Conservation (phyloP, 2,797 vertebrate genomes). For the Tinamus major region DNA sequence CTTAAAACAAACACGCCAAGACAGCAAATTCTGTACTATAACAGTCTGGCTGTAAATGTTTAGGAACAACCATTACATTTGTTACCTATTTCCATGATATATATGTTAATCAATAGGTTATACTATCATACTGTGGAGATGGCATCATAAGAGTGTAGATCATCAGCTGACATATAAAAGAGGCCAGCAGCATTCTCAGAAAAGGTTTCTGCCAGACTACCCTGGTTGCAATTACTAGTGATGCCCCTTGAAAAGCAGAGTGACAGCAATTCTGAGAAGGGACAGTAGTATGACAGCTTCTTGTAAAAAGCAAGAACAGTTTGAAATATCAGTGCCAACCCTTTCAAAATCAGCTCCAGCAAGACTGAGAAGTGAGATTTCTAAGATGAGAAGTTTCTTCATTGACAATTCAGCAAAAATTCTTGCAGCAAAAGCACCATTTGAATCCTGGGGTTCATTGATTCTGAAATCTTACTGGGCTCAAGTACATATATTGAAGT, state of each 20-base stretch:
- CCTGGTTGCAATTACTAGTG: background rate
- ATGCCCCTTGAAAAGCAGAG: background rate
- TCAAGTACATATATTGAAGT: background rate
- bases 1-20: background rate
- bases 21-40: background rate
- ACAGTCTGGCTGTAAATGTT: background rate
- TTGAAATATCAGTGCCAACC: background rate
- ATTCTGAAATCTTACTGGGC: background rate
- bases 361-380: background rate
- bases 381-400: conserved; percentile 4
- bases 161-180: background rate
- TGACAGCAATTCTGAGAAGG: background rate
- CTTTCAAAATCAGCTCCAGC: background rate
- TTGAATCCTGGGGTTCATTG: background rate
- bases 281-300: background rate
- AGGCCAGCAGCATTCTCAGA: background rate
- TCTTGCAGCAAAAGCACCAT: conserved; percentile 2
- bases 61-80: background rate
- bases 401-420: conserved; percentile 6
- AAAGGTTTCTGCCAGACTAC: background rate
- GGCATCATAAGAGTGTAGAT: background rate
- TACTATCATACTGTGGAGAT: background rate
- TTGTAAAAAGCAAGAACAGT: background rate
- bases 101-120: background rate
- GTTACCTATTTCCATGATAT: background rate